phyloP scores from a whole-genome alignment of 2,888 invertebrate genomes.

The Rhagophthalmus giganteus region DNA sequence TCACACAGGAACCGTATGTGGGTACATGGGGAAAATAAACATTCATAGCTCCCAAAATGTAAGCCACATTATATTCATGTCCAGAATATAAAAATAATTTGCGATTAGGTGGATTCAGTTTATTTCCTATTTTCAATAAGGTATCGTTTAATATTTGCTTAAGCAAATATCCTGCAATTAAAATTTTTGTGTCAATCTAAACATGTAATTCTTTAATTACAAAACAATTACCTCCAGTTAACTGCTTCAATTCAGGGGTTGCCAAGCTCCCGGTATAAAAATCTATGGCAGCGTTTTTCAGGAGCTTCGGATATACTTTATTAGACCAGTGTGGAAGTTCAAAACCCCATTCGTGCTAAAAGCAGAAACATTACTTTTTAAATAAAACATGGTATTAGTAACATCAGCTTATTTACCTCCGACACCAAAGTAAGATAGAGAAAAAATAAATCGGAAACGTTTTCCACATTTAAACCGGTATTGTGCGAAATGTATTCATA shows the following conservation, averaged over 20 bases:
- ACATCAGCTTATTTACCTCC: constrained; percentile 1
- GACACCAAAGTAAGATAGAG: neutral
- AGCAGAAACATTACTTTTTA: too few relatives aligned
- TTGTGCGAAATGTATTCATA: neutral
- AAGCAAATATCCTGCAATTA: constrained; percentile 26
- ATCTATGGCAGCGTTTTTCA: constrained; percentile 7
- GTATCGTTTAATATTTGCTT: constrained; percentile 30
- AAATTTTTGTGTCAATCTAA: neutral
- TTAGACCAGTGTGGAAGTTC: constrained; percentile 12
- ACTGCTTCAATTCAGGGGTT: constrained; percentile 4
- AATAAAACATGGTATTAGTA: too few relatives aligned
- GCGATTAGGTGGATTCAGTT: constrained; percentile 14
- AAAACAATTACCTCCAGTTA: constrained; percentile 17
- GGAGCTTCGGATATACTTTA: constrained; percentile 3
- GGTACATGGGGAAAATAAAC: constrained; percentile 23
- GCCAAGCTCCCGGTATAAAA: neutral
- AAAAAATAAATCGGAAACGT: neutral
- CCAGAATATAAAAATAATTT: constrained; percentile 37
- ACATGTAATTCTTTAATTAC: too few relatives aligned
- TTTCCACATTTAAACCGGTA: neutral
- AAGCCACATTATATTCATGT: constrained; percentile 33
- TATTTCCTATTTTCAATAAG: constrained; percentile 20
- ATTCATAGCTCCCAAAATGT: constrained; percentile 23
- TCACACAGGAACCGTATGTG: constrained; percentile 28
- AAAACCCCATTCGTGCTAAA: constrained; percentile 18